Percentiles rank a stretch among this genome's conserved stretches.
Evolutionary conservation across 2,888 invertebrate species (phyloP).

Genomic region (Pteria penguin): DNA sequence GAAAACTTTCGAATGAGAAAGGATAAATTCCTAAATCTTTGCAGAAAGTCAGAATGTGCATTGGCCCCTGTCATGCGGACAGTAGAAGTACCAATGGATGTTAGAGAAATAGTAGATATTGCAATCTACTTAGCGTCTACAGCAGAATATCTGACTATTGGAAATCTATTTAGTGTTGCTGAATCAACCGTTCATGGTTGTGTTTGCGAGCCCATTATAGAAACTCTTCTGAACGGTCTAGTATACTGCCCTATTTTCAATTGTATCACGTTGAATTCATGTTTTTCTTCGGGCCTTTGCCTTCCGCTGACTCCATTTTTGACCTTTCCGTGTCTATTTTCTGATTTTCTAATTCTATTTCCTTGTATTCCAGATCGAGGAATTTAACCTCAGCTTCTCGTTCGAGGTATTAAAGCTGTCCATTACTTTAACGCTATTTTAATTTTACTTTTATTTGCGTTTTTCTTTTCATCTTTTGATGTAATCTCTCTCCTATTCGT

Average conservation of each 20-base stretch:
- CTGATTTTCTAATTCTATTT: conserved; percentile 16
- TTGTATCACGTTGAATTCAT: conserved; percentile 25
- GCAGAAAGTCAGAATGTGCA: neutral
- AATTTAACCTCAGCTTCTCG: conserved; percentile 13
- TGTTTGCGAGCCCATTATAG: too few relatives aligned
- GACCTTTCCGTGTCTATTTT: conserved; percentile 21
- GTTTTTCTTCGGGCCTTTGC: conserved; percentile 21
- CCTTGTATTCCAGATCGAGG: conserved; percentile 5
- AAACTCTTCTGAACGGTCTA: too few relatives aligned
- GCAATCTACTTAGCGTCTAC: too few relatives aligned
- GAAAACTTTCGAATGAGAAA: conserved; percentile 28
- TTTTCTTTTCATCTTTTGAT: conserved; percentile 10
- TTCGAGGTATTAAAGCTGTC: conserved; percentile 18
- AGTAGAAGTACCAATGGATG: neutral
- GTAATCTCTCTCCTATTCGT: neutral
- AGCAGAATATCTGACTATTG: too few relatives aligned
- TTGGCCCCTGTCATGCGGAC: neutral
- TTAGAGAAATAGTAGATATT: conserved; percentile 3
- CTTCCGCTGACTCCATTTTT: conserved; percentile 24
- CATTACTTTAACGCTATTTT: too few relatives aligned
- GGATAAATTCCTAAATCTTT: conserved; percentile 3
- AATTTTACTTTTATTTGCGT: conserved; percentile 9
- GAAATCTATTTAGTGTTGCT: too few relatives aligned
- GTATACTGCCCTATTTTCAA: conserved; percentile 11
- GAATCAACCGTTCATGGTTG: too few relatives aligned